A percentile compares a stretch with the other conserved stretches of the same genome.
phyloP scores from a whole-genome alignment of 2,797 vertebrate species.

The Danionella dracula region DNA sequence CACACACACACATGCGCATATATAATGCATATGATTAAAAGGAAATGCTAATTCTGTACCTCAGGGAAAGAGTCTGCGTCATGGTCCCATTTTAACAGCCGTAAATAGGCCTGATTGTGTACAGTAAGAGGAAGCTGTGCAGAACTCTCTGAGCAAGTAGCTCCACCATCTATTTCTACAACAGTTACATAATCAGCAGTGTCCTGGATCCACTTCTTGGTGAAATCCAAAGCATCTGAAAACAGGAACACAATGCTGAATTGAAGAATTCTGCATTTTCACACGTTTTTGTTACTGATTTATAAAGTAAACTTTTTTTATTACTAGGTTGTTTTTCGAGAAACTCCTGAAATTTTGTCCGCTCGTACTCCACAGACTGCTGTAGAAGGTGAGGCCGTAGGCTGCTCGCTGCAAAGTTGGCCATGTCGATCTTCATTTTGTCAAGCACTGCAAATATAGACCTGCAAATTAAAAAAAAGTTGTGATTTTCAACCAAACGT shows the following conservation, averaged over 20 bases:
- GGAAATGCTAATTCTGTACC: constrained; percentile 66
- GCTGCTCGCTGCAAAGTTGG: constrained; percentile 90
- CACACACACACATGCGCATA: too few species aligned
- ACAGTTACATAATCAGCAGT: constrained; percentile 67
- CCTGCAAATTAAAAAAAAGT: constrained; percentile 56
- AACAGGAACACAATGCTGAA: neutral
- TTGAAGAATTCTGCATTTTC: neutral
- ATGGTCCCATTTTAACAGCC: constrained; percentile 88
- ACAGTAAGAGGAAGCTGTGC: constrained; percentile 59
- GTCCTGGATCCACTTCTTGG: constrained; percentile 87
- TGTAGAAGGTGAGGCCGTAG: constrained; percentile 92
- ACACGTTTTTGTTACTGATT: too few species aligned
- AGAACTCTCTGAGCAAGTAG: constrained; percentile 47
- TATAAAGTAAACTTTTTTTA: too few species aligned
- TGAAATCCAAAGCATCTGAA: constrained; percentile 88
- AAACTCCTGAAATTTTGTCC: constrained; percentile 92
- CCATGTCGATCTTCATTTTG: constrained; percentile 97
- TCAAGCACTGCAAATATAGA: constrained; percentile 89
- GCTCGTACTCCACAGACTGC: constrained; percentile 93
- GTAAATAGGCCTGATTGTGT: constrained; percentile 85
- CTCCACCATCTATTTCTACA: constrained; percentile 40
- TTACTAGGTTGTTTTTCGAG: constrained; percentile 92
- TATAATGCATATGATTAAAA: too few species aligned
- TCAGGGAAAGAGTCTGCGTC: constrained; percentile 82
- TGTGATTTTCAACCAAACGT: too few species aligned